Conservation (phyloP, 2,113 vertebrate genomes). For the Hyaena hyaena region DNA sequence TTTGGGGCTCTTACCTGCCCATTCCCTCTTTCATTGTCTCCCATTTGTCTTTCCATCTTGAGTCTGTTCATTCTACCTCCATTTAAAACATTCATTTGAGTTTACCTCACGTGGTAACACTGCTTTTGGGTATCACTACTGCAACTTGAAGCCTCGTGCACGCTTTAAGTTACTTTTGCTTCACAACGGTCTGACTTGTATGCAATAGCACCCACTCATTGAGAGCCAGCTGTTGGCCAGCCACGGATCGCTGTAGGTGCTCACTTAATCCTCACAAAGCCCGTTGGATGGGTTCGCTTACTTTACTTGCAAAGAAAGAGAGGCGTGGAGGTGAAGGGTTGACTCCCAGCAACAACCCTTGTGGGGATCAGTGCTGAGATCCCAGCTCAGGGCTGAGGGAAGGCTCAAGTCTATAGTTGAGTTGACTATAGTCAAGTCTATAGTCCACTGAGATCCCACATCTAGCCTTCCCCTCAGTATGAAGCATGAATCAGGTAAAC, state of each 20-base stretch:
- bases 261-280: neutral
- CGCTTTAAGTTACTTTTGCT: neutral
- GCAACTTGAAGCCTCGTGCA: rapidly evolving
- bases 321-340: rapidly evolving
- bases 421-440: no score
- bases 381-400: no score
- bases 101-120: rapidly evolving
- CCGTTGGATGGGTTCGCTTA: neutral
- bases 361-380: no score
- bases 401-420: rapidly evolving
- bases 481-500: neutral
- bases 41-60: neutral
- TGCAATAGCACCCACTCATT: rapidly evolving
- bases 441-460: neutral
- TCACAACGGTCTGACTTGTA: rapidly evolving
- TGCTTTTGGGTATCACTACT: neutral
- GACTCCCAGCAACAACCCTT: rapidly evolving
- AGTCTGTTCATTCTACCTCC: no score
- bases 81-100: no score
- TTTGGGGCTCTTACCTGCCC: neutral
- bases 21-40: rapidly evolving
- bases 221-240: rapidly evolving
- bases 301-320: neutral
- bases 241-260: rapidly evolving
- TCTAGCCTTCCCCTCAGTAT: neutral